Conservation (phyloP, 2,797 vertebrate genomes). For the Poliocrania exsul region DNA sequence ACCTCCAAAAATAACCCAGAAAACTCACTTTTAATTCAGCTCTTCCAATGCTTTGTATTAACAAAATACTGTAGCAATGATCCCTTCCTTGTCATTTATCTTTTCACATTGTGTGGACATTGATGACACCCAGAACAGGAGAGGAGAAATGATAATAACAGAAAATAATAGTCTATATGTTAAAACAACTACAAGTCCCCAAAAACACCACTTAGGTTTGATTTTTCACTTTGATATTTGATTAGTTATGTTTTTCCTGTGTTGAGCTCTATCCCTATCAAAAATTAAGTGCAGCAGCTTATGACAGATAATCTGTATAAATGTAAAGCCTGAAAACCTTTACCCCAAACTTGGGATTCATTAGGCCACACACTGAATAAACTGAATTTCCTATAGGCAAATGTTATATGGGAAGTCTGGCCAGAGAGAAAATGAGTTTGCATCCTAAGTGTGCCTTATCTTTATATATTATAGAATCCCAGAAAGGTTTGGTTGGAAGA, state of each 20-base stretch:
- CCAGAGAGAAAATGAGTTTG: not conserved
- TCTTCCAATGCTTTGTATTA: rapidly evolving
- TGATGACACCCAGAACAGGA: not conserved
- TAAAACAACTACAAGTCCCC: not conserved
- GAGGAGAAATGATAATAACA: not conserved
- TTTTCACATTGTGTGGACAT: rapidly evolving
- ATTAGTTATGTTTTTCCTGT: not conserved
- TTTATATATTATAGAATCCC: not conserved
- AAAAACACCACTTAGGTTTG: not conserved
- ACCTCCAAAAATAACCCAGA: not conserved
- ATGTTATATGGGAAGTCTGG: not conserved
- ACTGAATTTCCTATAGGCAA: not conserved
- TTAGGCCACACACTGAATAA: not conserved
- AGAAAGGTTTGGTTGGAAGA: not conserved
- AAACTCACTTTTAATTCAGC: not conserved
- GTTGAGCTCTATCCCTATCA: not conserved
- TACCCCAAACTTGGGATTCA: not conserved
- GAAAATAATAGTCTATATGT: not conserved
- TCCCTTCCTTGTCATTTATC: not conserved
- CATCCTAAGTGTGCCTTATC: not conserved
- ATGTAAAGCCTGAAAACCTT: not conserved
- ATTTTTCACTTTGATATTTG: not conserved
- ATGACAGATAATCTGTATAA: not conserved
- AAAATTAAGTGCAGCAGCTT: not conserved
- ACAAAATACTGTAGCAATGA: not conserved